Percentiles rank a stretch among this genome's conserved stretches.
Evolutionary conservation across 1,140 invertebrate species (phyloP).

Genomic region (Coptotermes formosanus): DNA sequence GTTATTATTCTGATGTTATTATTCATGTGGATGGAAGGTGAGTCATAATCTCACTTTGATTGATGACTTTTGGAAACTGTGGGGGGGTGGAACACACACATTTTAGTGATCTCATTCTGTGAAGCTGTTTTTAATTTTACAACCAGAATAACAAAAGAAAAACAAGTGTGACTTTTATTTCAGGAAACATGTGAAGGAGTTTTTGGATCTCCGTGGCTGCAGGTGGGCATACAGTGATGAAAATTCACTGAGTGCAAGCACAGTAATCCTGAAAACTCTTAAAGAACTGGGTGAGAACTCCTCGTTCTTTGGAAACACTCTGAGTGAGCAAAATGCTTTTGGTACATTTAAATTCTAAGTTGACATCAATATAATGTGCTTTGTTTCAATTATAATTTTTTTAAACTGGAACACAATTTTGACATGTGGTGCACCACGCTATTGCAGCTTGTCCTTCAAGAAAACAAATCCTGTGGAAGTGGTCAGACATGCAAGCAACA

Average conservation of each 20-base stretch:
- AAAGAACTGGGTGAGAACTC: slow-evolving; percentile 61
- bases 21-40: slow-evolving; percentile 59
- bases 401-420: too few species aligned
- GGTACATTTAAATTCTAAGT: too few species aligned
- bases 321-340: slow-evolving; percentile 46
- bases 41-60: slow-evolving; percentile 34
- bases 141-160: too few species aligned
- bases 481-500: too few species aligned
- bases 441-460: too few species aligned
- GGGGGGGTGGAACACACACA: too few species aligned
- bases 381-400: too few species aligned
- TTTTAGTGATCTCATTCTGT: too few species aligned
- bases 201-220: slow-evolving; percentile 58
- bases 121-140: too few species aligned
- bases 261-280: slow-evolving; percentile 55
- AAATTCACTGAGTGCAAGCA: slow-evolving; percentile 55
- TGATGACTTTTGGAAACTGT: not conserved
- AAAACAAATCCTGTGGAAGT: too few species aligned
- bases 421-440: too few species aligned
- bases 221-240: slow-evolving; percentile 56
- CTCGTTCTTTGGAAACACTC: slow-evolving; percentile 58
- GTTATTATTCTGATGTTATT: slow-evolving; percentile 62
- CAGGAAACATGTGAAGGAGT: slow-evolving; percentile 57
- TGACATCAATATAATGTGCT: too few species aligned
- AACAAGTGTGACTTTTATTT: slow-evolving; percentile 39